These are phyloP conservation scores for Lophura nycthemera DNA, from an alignment of 2,113 vertebrate genomes.

Conservation along the genomic window DNA sequence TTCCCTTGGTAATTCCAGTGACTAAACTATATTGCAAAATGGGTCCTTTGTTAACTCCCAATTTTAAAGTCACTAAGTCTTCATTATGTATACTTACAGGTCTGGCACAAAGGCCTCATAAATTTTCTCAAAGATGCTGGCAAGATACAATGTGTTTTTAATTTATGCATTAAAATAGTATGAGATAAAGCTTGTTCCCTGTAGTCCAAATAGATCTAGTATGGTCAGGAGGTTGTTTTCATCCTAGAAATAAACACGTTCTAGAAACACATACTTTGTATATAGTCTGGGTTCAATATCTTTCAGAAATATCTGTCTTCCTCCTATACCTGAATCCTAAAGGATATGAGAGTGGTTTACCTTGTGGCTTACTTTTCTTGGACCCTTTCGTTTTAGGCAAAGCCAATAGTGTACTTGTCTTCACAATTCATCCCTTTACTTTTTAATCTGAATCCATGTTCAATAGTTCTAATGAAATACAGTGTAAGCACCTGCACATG, in stretches of 20 bases:
- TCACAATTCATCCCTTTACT: background rate
- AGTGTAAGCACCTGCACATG: background rate
- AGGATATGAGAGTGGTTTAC: background rate
- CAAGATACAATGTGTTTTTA: background rate
- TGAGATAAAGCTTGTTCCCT: background rate
- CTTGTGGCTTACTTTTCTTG: background rate
- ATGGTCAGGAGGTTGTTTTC: background rate
- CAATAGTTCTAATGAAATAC: background rate
- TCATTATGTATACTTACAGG: background rate
- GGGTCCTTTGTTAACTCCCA: background rate
- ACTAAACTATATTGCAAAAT: background rate
- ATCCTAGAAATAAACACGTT: background rate
- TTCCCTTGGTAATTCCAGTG: background rate
- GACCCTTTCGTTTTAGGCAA: background rate
- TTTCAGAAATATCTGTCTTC: background rate
- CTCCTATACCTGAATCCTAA: background rate
- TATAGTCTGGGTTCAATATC: background rate
- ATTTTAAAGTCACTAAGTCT: background rate
- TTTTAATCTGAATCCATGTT: background rate
- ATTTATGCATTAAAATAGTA: background rate
- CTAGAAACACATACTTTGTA: background rate
- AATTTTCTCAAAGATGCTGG: background rate
- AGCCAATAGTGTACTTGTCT: background rate
- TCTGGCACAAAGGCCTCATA: conserved; percentile 12
- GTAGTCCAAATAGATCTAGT: background rate